Base-by-base conservation (phyloP, 2,888 invertebrate species). In the Meghimatium bilineatum region DNA sequence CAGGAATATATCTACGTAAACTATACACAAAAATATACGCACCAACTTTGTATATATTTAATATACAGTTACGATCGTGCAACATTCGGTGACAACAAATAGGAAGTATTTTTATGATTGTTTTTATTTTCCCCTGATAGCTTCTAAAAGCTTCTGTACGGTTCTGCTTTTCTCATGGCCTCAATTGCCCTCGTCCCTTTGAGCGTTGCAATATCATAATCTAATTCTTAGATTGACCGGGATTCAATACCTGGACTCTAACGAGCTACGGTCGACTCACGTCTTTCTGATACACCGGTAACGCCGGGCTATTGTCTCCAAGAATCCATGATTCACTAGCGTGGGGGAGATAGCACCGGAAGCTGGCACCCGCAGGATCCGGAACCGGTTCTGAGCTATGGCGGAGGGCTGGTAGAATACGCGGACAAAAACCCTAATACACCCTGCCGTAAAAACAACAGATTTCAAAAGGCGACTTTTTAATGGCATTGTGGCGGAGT, bases 371-470 rank as follows among this genome's bases (percentile, higher is more conserved):
- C 81, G 71, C 74, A 81, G 74, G 81, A 81, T 74, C 81, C 81
- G 81, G 81, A 81, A 81, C 81, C 23, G 74, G 81, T 60, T 72
- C 63, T 38, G 72, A 81, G 81, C 81, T 74, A 81, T 81, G 81
- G 74, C 63, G 81, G 44, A 63, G 74, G 81, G 29, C 72, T 81
- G 81, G 81, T 74, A 81, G 81, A 74, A 81, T 29, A 74, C 63
- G 56, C 3, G 8, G 56, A 74, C 72, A 72, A 81, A 81, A 81
- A 81, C 81, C 63, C 71, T 74, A 74, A 63, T 81, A 81, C 56
- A 72, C 63, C 52, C 36, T 29, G 81, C 81, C 63, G 38, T 81
- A 38, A 74, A 74, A 81, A 56, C 74, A 23, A 29, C 32, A 72
- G 81, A 72, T 72, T 81, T 72, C 81, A 81, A 74, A 81, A 81